phyloP scores from a whole-genome alignment of 2,113 vertebrate genomes.

The Ictalurus furcatus region DNA sequence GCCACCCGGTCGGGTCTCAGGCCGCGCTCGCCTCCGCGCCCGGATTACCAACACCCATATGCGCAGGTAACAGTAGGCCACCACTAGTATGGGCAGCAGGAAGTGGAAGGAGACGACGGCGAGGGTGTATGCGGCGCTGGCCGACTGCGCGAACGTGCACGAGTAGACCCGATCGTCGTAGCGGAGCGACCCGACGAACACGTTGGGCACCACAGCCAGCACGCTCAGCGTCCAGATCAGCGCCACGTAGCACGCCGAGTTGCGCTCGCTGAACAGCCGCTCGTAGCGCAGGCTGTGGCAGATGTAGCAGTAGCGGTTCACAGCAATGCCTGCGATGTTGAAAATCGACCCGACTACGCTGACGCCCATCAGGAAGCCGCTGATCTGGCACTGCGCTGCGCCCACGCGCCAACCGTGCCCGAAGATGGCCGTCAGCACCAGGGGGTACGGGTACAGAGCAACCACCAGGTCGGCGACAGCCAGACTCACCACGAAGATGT shows the following conservation, averaged over 20 bases:
- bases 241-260: slow-evolving; percentile 86
- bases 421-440: slow-evolving; percentile 90
- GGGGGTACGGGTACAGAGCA: slow-evolving; percentile 92
- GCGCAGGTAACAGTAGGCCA: slow-evolving; percentile 93
- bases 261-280: slow-evolving; percentile 87
- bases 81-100: slow-evolving; percentile 88
- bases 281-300: slow-evolving; percentile 95
- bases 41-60: slow-evolving; percentile 96
- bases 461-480: slow-evolving; percentile 94
- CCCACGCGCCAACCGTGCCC: slow-evolving; percentile 90
- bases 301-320: slow-evolving; percentile 96
- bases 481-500: slow-evolving; percentile 86
- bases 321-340: slow-evolving; percentile 94
- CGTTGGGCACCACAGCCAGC: slow-evolving; percentile 88
- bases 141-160: slow-evolving; percentile 89
- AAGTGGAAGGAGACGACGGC: slow-evolving; percentile 97
- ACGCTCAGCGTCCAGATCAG: slow-evolving; percentile 90
- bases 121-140: slow-evolving; percentile 89
- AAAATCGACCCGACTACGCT: slow-evolving; percentile 96
- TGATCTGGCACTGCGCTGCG: slow-evolving; percentile 89
- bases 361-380: slow-evolving; percentile 93
- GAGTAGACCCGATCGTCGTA: slow-evolving; percentile 94
- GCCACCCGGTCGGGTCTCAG: slow-evolving; percentile 80
- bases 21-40: slow-evolving; percentile 86
- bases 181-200: slow-evolving; percentile 86